A percentile compares a stretch with the other conserved stretches of the same genome.
Evolutionary conservation across 2,113 vertebrate genomes (phyloP).

Genomic region (Acanthisitta chloris): DNA sequence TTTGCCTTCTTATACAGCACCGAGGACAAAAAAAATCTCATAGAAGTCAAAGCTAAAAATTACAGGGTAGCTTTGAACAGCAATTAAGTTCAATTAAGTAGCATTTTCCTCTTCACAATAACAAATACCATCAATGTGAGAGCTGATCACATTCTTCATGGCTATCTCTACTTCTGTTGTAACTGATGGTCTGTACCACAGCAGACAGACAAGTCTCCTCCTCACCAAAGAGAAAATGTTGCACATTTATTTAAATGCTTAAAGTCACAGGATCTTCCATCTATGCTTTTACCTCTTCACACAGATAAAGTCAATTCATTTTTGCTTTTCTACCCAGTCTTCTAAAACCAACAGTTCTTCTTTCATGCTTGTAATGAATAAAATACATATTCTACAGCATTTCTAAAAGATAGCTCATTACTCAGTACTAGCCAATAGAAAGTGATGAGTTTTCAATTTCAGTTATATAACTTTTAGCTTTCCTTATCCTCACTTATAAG

Average conservation of each 20-base stretch:
- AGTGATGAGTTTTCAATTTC: conserved; percentile 30
- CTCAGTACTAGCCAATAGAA: neutral
- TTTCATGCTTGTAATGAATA: neutral
- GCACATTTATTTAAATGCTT: neutral
- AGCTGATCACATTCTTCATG: neutral
- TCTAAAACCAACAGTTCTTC: neutral
- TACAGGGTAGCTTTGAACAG: neutral
- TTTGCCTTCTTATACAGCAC: neutral
- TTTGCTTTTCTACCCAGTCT: neutral
- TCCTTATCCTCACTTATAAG: neutral
- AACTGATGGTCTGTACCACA: neutral
- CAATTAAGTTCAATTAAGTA: neutral
- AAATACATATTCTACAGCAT: neutral
- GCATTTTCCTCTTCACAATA: neutral
- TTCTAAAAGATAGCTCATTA: conserved; percentile 8
- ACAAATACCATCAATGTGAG: neutral
- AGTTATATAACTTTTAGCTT: conserved; percentile 7
- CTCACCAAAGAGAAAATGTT: neutral
- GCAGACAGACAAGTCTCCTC: neutral
- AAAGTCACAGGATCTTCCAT: neutral
- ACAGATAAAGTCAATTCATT: neutral
- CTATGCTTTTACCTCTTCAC: neutral
- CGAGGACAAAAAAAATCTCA: neutral
- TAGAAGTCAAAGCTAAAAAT: neutral
- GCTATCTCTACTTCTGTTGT: neutral